phyloP scores from a whole-genome alignment of 2,888 invertebrate species.

The Ecdyonurus torrentis region DNA sequence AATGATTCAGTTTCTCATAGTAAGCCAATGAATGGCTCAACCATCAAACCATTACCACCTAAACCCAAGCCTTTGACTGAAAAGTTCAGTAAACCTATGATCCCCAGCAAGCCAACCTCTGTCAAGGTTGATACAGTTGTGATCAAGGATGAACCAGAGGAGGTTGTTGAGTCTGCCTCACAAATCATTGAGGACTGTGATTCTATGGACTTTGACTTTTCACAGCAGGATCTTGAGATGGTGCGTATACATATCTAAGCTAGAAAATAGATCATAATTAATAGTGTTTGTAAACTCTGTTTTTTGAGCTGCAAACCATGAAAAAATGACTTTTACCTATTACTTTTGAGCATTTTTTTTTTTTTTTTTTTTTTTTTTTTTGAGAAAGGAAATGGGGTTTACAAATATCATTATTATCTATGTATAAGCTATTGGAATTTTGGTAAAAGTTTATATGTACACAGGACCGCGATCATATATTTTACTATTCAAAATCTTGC shows the following conservation, averaged over 20 bases:
- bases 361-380: not conserved
- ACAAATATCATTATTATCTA: no score
- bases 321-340: no score
- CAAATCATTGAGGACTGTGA: constrained; percentile 14
- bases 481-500: no score
- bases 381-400: no score
- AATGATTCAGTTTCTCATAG: no score
- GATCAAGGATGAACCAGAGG: not conserved
- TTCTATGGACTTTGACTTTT: constrained; percentile 13
- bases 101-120: not conserved
- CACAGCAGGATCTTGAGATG: constrained; percentile 9
- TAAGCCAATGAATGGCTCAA: not conserved
- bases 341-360: not conserved
- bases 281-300: no score
- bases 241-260: no score
- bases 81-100: not conserved
- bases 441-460: no score
- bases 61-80: not conserved
- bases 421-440: no score
- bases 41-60: not conserved
- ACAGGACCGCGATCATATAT: no score
- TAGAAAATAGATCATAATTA: no score
- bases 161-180: constrained; percentile 3
- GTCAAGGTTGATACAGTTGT: not conserved
- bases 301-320: no score